phyloP scores from a whole-genome alignment of 1,140 invertebrate species.

The Achatina immaculata region DNA sequence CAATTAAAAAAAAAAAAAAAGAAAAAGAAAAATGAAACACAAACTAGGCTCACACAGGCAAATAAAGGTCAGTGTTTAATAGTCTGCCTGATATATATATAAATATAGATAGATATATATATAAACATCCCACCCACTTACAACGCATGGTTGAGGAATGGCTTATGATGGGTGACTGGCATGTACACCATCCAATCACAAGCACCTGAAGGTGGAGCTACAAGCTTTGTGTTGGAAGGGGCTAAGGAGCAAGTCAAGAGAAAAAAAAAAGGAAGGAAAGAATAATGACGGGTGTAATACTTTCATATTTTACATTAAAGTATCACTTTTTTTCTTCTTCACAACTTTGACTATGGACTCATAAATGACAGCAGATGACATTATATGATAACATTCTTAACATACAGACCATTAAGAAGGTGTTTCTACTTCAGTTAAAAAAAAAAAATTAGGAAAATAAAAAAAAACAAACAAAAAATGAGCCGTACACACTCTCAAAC shows the following conservation, averaged over 20 bases:
- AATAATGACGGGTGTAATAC: neutral
- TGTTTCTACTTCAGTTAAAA: too few relatives aligned
- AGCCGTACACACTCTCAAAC: too few relatives aligned
- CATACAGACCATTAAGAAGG: too few relatives aligned
- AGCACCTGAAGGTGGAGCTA: conserved; percentile 24
- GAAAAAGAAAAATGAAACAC: conserved; percentile 6
- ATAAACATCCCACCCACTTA: conserved; percentile 37
- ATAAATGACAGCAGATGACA: too few relatives aligned
- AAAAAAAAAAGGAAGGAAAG: conserved; percentile 16
- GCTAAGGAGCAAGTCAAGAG: neutral
- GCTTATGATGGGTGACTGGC: conserved; percentile 31
- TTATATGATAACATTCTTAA: too few relatives aligned
- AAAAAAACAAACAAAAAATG: too few relatives aligned
- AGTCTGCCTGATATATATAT: conserved; percentile 15
- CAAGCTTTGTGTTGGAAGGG: conserved; percentile 14
- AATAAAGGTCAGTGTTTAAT: conserved; percentile 28
- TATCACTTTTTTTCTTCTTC: neutral
- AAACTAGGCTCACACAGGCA: conserved; percentile 32
- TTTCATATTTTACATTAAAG: neutral
- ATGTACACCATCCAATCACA: conserved; percentile 30
- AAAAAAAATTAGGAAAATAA: too few relatives aligned
- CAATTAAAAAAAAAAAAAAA: conserved; percentile 8
- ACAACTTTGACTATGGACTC: too few relatives aligned
- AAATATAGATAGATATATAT: too few relatives aligned
- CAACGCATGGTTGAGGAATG: conserved; percentile 23